Conservation (phyloP, 92 coral and sea anemone genomes). For the Zoanthus gigantus region DNA sequence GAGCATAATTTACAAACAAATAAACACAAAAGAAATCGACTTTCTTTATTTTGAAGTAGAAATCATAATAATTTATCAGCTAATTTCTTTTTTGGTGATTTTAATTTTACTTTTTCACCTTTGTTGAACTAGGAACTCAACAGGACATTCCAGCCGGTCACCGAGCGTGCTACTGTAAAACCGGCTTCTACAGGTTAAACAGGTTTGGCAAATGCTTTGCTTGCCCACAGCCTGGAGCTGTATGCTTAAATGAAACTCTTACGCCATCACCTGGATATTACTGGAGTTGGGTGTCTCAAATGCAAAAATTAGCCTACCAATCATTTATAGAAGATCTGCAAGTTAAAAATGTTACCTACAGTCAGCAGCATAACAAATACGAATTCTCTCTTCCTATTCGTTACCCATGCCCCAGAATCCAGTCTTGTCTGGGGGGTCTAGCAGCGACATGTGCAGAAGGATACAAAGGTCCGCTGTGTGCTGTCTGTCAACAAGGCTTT, state of each 20-base stretch:
- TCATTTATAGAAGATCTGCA: slow-evolving; percentile 46
- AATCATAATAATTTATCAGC: no score
- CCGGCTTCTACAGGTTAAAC: neutral
- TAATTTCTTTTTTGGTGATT: no score
- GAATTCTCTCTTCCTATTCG: slow-evolving; percentile 34
- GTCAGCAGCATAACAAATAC: slow-evolving; percentile 26
- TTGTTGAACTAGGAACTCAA: neutral
- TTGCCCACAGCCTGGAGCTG: neutral
- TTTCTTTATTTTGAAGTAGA: no score
- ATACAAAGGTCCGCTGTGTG: slow-evolving; percentile 67
- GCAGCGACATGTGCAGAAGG: slow-evolving; percentile 65
- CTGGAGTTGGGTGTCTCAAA: slow-evolving; percentile 57
- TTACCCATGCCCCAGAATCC: slow-evolving; percentile 56
- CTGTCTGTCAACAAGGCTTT: slow-evolving; percentile 59
- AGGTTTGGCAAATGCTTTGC: neutral
- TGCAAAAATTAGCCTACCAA: slow-evolving; percentile 43
- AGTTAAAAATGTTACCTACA: slow-evolving; percentile 40
- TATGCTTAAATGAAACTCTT: slow-evolving; percentile 56
- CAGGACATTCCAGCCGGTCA: neutral
- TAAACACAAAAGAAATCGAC: no score
- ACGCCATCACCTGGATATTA: slow-evolving; percentile 56
- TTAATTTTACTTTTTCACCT: neutral
- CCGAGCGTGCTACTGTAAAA: slow-evolving; percentile 6
- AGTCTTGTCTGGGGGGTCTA: slow-evolving; percentile 67
- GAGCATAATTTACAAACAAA: no score